Evolutionary conservation across 2,797 vertebrate genomes (phyloP).

Genomic region (Crenuchus spilurus): DNA sequence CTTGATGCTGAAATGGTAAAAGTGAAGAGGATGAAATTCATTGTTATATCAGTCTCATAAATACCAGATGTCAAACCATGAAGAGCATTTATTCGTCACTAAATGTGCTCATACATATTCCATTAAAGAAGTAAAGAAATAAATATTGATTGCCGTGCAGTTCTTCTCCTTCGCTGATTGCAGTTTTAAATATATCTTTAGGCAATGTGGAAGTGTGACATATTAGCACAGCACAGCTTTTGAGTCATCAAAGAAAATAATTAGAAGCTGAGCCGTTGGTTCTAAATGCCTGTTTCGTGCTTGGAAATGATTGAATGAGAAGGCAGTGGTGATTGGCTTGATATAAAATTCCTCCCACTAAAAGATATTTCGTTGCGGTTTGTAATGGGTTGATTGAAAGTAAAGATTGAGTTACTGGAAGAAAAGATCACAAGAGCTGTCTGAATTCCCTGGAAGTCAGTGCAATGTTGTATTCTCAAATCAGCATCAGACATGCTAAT

Average conservation of each 20-base stretch:
- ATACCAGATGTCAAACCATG: conserved; percentile 12
- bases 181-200: conserved; percentile 33
- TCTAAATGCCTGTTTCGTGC: conserved; percentile 24
- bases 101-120: neutral
- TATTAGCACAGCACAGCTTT: conserved; percentile 16
- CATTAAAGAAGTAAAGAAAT: neutral
- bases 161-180: neutral
- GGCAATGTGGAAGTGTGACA: conserved; percentile 28
- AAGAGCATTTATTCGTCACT: neutral
- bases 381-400: conserved; percentile 15
- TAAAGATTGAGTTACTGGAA: neutral
- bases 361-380: conserved; percentile 22
- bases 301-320: conserved; percentile 20
- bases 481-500: neutral
- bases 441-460: neutral
- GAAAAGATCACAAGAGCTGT: neutral
- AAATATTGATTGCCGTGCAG: neutral
- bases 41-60: neutral
- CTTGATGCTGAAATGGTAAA: neutral
- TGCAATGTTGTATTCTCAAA: neutral
- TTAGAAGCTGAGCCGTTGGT: conserved; percentile 14
- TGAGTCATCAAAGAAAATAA: conserved; percentile 26
- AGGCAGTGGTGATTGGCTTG: conserved; percentile 10
- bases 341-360: conserved; percentile 19
- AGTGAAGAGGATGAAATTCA: neutral